Conservation (phyloP, 2,797 vertebrate genomes). For the Alosa sapidissima region DNA sequence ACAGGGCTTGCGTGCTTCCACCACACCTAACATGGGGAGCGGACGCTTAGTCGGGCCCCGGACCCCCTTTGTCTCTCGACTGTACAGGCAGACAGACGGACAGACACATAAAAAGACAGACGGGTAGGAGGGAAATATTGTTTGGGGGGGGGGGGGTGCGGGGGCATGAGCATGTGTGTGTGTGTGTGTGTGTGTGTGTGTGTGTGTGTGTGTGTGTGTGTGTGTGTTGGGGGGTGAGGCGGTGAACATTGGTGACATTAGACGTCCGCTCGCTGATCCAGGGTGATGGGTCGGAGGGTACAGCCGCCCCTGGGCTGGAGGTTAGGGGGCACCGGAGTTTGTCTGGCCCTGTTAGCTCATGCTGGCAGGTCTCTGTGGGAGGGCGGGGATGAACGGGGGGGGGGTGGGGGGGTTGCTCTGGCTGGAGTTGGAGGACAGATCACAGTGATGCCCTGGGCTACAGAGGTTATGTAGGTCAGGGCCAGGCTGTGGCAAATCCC, state of each 20-base stretch:
- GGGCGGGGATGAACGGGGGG: conserved; percentile 43
- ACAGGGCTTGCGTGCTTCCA: conserved; percentile 53
- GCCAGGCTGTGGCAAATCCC: conserved; percentile 65
- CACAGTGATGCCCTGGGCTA: conserved; percentile 70
- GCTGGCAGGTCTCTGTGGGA: conserved; percentile 54
- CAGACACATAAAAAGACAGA: neutral
- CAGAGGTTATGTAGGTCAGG: conserved; percentile 83
- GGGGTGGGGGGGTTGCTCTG: conserved; percentile 36
- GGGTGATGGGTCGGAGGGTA: conserved; percentile 57
- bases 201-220: neutral
- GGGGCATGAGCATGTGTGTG: neutral
- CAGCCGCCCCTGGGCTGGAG: conserved; percentile 50
- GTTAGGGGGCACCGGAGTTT: conserved; percentile 56
- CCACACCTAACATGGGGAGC: neutral
- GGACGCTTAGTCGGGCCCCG: neutral
- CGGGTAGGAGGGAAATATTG: neutral
- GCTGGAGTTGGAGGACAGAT: conserved; percentile 53
- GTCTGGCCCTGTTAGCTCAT: conserved; percentile 65
- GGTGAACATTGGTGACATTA: conserved; percentile 42
- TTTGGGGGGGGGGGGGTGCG: neutral
- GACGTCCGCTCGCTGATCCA: conserved; percentile 62
- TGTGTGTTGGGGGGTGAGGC: neutral
- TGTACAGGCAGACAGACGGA: conserved; percentile 2
- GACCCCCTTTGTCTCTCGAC: neutral
- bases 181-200: conserved; percentile 16